Base-by-base conservation (phyloP, 2,113 vertebrate species). In the Macquaria ambigua region DNA sequence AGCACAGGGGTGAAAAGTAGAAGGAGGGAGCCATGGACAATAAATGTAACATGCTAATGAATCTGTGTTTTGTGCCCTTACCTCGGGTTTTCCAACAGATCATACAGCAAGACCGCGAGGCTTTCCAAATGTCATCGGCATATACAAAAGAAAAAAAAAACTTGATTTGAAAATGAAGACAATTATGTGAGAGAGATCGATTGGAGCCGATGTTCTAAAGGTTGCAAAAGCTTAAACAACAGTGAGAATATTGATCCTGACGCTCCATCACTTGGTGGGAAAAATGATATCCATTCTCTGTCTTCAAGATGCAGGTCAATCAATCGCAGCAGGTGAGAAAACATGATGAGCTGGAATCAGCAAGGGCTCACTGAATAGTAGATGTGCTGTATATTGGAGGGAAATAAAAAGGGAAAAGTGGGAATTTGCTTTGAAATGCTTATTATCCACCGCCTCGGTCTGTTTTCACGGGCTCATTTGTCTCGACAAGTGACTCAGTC, bases 171-270 rank as follows among this genome's bases (percentile, higher is more conserved):
- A 95, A 93, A 93, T 85, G 80, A 85, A 84, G 91, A 91, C 92
- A 91, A 92, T 94, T 93, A 93, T 86, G 88, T 93, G 92, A 93
- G 92, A 93, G 91, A 84, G 89, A 95, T 96, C 93, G 87, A 96
- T 96, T 67, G 41, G 58, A 82, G 89, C 78, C 94, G 92, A 92
- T 94, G 93, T 93, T 93, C 81, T 93, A 94, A 95, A 95, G 95
- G 95, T 94, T 96, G 94, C 81, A 74, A 93, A 94, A 94, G 94
- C 94, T 93, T 93, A 92, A 90, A 87, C 93, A 94, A 93, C 93
- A 93, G 90, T 93, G 91, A 89, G 91, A 86, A 87, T 95, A 96
- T 96, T 93, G 96, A 96, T 96, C 91, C 71, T 69, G 58, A 82
- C 8, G 76, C 74, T 84, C 67, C 79, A 90, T 93, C 80, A 79